These are phyloP conservation scores for Chrysaora quinquecirrha DNA, from an alignment of 30 jellyfish, hydroid and myxozoan species.

Conservation along the genomic window DNA sequence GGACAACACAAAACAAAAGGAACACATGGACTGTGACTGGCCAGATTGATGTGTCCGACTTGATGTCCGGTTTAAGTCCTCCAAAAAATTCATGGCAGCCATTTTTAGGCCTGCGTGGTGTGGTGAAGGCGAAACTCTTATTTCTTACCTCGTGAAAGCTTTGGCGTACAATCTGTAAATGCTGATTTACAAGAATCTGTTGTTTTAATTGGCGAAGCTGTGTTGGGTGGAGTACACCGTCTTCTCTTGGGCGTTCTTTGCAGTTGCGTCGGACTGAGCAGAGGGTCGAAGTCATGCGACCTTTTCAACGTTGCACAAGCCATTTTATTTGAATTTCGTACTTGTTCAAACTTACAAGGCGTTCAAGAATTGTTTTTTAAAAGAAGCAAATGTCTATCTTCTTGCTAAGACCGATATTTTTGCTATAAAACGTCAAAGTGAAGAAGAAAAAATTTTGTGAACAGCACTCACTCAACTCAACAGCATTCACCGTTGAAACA, in stretches of 20 bases:
- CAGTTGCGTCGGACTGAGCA: constrained; percentile 69
- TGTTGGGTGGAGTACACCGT: constrained; percentile 57
- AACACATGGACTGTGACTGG: too few species aligned
- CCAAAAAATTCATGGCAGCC: too few species aligned
- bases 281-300: constrained; percentile 77
- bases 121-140: too few species aligned
- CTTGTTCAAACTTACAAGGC: too few species aligned
- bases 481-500: neutral
- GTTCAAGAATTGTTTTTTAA: too few species aligned
- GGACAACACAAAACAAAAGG: too few species aligned
- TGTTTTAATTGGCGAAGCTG: constrained; percentile 60
- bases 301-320: constrained; percentile 86
- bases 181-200: constrained; percentile 49
- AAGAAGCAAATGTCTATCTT: too few species aligned
- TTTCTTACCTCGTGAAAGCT: constrained; percentile 56
- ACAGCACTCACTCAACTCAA: neutral
- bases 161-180: constrained; percentile 59
- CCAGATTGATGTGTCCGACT: too few species aligned
- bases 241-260: constrained; percentile 72
- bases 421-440: neutral
- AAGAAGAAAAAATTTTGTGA: neutral
- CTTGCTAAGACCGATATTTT: too few species aligned
- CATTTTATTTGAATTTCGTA: constrained; percentile 18
- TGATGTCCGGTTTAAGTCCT: too few species aligned
- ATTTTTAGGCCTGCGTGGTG: too few species aligned